Evolutionary conservation across 2,797 vertebrate genomes (phyloP), one percentile per base, ranked within the genome.

Genomic region (Oreochromis grahami): DNA sequence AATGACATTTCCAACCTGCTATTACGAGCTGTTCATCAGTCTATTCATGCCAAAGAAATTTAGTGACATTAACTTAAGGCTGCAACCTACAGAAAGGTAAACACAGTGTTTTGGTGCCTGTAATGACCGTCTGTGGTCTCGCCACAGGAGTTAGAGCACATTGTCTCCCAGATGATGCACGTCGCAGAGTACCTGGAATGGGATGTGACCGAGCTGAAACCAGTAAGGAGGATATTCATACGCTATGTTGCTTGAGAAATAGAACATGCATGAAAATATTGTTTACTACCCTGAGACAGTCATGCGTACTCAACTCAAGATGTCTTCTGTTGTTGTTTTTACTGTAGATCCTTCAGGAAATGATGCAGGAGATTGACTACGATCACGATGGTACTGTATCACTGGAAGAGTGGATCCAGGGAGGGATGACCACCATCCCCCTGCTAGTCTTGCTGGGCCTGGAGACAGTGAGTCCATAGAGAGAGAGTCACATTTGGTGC

Each of bases 281-380:
- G 4, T 24, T 29, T n/a, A 29, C 43, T 48, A 12, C 9, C 17
- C 24, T 19, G 41, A 72, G 6, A 43, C 65, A 72, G 4, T 48
- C 24, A 29, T 19, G 4, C 17, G 17, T 72, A 48, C 43, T 72
- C 24, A 72, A 19, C 24, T 74, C 1, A 50, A 50, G 48, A 29
- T 7, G 15, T 0, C 0, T 6, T 19, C 7, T 63, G 15, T 52
- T 38, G 8, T 12, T 5, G 3, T 74, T 50, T 52, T 4, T 26
- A 1, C 9, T 32, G 38, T 21, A 99, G 98, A 99, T 99, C 83
- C 97, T 99, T 48, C 97, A 98, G 93, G 98, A 99, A 91, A 99
- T 99, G 98, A 99, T 99, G 98, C 97, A 96, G 89, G 98, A 99
- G 95, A 99, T 99, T 45, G 98, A 99, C 93, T 99, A 98, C 11